phyloP scores from a whole-genome alignment of 2,888 invertebrate species.

The Oegoconia quadripuncta region DNA sequence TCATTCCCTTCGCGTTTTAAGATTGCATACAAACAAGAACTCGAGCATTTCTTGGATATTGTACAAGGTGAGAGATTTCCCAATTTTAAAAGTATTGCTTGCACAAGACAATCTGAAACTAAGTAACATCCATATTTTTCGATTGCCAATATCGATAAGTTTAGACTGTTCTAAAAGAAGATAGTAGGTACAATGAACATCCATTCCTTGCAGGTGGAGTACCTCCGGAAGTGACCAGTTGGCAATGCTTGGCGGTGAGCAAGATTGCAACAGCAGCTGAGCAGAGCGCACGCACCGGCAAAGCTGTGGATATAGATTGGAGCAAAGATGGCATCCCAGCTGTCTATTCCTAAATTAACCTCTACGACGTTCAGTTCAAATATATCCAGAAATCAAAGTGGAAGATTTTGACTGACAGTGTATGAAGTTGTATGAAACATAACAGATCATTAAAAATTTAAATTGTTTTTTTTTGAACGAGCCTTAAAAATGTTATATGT shows the following conservation, averaged over 20 bases:
- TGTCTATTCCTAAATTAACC: constrained; percentile 47
- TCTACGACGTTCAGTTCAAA: no score
- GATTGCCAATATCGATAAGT: no score
- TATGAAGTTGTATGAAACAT: no score
- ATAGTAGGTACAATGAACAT: no score
- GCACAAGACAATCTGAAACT: not conserved
- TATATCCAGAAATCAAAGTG: not conserved
- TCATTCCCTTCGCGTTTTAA: constrained; percentile 81
- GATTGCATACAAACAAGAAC: constrained; percentile 72
- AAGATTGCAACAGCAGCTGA: constrained; percentile 80
- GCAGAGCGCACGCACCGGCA: constrained; percentile 73
- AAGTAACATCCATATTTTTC: no score
- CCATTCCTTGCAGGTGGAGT: not conserved
- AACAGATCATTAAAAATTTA: no score
- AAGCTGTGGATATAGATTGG: constrained; percentile 75
- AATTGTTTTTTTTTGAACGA: not conserved
- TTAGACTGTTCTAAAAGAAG: no score
- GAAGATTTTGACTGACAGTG: not conserved
- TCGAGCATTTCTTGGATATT: constrained; percentile 81
- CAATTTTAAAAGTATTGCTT: not conserved
- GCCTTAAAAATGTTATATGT: not conserved
- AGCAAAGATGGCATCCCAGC: constrained; percentile 57
- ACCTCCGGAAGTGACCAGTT: constrained; percentile 47
- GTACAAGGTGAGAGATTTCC: constrained; percentile 62
- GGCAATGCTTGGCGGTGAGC: constrained; percentile 76